Evolutionary conservation across 2,888 invertebrate species (phyloP), one percentile per base, ranked within the genome.

Genomic region (Eristalinus aeneus): DNA sequence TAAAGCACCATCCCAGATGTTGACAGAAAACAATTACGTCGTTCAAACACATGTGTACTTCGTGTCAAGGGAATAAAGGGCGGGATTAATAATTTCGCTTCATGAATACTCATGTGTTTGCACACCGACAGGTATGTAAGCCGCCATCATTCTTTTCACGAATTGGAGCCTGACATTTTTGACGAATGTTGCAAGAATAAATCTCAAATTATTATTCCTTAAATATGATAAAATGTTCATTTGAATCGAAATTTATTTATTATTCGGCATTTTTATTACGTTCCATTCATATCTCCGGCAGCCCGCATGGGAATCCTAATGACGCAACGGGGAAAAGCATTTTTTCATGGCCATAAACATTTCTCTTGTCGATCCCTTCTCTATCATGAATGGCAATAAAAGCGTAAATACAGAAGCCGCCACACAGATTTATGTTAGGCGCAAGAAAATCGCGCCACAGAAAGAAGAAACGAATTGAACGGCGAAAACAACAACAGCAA

Each of bases 321-420:
- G 11, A 53, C 67, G 16, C 53, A 27, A 53, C 10, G 27, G 22
- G 46, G 8, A 31, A 23, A 0, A 23, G 4, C 22, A 39, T 61
- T 61, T 68, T 78, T 69, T 32, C 54, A 64, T n/a, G 60, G 53
- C 60, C 68, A 69, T 81, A 81, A 85, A 81, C 71, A 73, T 85
- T 72, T 76, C 81, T 69, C 73, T 77, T 85, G 73, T 85, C 69
- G 81, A 81, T 81, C 64, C 81, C 65, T 81, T 68, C 79, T 73
- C 73, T 74, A 68, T 74, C 39, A 68, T 54, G 46, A 76, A 63
- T 64, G 54, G 67, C 39, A 73, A 73, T 73, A 79, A 73, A 68
- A 63, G 46, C 27, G 54, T 22, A 54, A 64, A 64, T 53, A 61
- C 22, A 76, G 63, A 67, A 68, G 63, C 58, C 20, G 22, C 61